These are phyloP conservation scores for Agelas oroides DNA, from an alignment of 37 sponge, comb jelly and placozoan species.

Conservation along the genomic window DNA sequence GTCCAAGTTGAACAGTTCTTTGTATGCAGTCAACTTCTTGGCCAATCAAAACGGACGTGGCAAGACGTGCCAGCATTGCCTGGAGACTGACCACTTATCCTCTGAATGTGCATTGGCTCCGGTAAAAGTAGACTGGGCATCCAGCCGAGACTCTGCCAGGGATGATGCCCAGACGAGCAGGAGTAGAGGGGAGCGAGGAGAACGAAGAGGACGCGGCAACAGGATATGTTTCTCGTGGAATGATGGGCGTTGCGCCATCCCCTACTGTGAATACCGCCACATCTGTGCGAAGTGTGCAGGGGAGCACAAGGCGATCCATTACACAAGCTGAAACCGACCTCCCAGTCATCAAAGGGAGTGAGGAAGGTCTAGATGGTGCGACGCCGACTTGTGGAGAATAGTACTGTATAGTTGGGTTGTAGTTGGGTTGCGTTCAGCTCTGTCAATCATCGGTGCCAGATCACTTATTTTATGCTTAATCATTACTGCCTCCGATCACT, in stretches of 20 bases:
- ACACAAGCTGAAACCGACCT: background rate
- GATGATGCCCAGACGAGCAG: background rate
- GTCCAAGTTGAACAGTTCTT: background rate
- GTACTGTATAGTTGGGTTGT: too few relatives aligned
- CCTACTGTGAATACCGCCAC: constrained; percentile 1
- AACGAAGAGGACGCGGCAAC: background rate
- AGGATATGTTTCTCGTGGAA: background rate
- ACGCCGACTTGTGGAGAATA: too few relatives aligned
- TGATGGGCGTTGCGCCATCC: background rate
- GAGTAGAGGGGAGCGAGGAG: background rate
- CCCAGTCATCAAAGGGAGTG: too few relatives aligned
- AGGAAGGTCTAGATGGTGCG: background rate
- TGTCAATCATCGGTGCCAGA: too few relatives aligned
- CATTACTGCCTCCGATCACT: too few relatives aligned
- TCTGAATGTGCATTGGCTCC: background rate
- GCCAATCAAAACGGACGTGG: background rate
- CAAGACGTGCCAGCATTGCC: background rate
- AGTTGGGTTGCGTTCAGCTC: too few relatives aligned
- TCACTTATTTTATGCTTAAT: too few relatives aligned
- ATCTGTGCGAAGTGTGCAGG: background rate
- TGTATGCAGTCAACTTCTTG: constrained; percentile 3
- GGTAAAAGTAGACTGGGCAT: background rate
- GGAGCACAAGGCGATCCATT: background rate
- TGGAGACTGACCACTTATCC: background rate
- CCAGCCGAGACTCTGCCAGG: too few relatives aligned